Base-by-base conservation (phyloP, 2,113 vertebrate genomes). In the Loxodonta africana region DNA sequence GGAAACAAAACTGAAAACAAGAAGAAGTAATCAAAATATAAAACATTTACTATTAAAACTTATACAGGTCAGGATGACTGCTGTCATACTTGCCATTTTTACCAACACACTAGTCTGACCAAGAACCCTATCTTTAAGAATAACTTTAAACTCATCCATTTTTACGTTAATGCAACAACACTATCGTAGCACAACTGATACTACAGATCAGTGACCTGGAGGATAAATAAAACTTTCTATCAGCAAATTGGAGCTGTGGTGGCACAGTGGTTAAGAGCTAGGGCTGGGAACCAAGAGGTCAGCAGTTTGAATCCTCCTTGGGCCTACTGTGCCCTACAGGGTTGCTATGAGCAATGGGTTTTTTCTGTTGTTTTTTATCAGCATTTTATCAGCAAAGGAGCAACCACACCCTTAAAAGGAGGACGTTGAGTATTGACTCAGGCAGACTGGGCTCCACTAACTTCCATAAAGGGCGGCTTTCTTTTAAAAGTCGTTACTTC, bases 381-480 rank as follows among this genome's bases (percentile, higher is more conserved):
- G 51, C 51, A 53, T 57, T 57, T 57, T 76, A 81, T 73, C 83
- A 83, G 86, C 89, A 96, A 95, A 94, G 62, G 57, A 84, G 63
- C 94, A 88, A 84, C 65, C 93, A 82, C 69, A 84, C 48, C 80
- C 88, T 94, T 81, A n/a, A 76, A 90, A 88, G 82, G 33, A 63
- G 60, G 44, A 90, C 30, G 88, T 37, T 18, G 53, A 76, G 73
- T 76, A 15, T 17, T 85, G 30, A 44, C 41, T 28, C 37, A n/a
- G 67, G 63, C 17, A 14, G 30, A 33, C 51, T 37, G 57, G 78
- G 67, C 73, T 84, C 51, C 51, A 82, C 73, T 57, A 94, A 85
- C 85, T 95, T 81, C 12, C 60, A 77, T 1, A 74, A 93, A 77
- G 37, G 17, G 82, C 26, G 23, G 48, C 92, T 92, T 74, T 78